Base-by-base conservation (phyloP, 2,113 vertebrate genomes). In the Notiomystis cincta region DNA sequence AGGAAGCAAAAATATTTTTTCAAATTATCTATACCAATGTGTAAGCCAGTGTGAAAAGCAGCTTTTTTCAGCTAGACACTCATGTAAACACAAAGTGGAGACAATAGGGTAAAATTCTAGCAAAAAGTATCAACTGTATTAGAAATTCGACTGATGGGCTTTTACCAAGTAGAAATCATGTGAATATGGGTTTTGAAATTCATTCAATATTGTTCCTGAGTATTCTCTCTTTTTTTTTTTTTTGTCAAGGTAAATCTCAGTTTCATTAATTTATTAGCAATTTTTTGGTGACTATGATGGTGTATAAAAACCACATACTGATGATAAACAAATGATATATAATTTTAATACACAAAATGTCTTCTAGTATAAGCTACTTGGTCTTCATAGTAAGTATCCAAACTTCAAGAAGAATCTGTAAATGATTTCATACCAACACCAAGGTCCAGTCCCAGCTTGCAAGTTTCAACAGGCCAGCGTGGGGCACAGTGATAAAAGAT, bases 341-440 rank as follows among this genome's bases (percentile, higher is more conserved):
- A 0, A 1, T 3, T 65, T 64, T 71, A 35, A 33, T 31, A 23
- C 28, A 31, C 2, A 47, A 35, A 56, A 61, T 44, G 1, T 60
- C 15, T 61, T 81, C 30, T 20, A 30, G 10, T 23, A 65, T 69
- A 69, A 80, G 2, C 21, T 38, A n/a, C 20, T 53, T 53, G 6
- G 11, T 73, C 30, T 31, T 65, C 50, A 37, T 9, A 48, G 5
- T 11, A 10, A 31, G 13, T 27, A 57, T 48, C 25, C 12, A 66
- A 54, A 69, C 8, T 4, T 70, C 47, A 62, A 15, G 37, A 73
- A 81, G 24, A 57, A 51, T 61, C 10, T 65, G 10, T 53, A 30
- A 6, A 10, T 61, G 0, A 24, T 53, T 83, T 87, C 17, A 33
- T 31, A 27, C 9, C 35, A 66, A 6, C 11, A 73, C 8, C 7